These are phyloP conservation scores for Periophthalmus magnuspinnatus DNA, from an alignment of 2,797 vertebrate genomes.

Conservation along the genomic window DNA sequence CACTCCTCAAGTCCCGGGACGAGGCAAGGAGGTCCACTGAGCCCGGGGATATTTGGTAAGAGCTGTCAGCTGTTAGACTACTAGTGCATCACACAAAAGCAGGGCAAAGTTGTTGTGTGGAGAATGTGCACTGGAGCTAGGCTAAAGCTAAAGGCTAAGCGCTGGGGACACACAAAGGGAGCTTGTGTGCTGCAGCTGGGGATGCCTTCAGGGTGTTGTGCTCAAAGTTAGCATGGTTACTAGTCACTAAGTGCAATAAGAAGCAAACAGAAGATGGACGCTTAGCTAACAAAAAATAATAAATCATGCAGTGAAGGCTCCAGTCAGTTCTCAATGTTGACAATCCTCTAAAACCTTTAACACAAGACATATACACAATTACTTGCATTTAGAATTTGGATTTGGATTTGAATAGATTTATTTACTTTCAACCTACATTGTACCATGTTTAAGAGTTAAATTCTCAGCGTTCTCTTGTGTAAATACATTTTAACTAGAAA, in stretches of 20 bases:
- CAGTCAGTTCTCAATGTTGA: background rate
- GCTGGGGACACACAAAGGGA: conserved; percentile 78
- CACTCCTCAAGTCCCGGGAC: conserved; percentile 43
- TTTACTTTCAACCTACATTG: background rate
- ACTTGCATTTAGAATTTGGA: background rate
- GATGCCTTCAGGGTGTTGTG: conserved; percentile 47
- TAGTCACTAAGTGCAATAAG: background rate
- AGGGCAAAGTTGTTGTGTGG: conserved; percentile 70
- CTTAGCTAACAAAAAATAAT: background rate
- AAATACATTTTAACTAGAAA: background rate
- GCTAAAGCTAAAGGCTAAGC: conserved; percentile 69
- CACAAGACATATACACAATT: background rate
- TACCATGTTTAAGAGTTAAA: background rate
- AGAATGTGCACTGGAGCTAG: conserved; percentile 57
- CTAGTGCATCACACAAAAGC: conserved; percentile 64
- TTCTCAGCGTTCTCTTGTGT: background rate
- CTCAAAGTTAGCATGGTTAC: conserved; percentile 59
- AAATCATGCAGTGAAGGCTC: background rate
- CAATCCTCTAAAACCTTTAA: background rate
- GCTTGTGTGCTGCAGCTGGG: conserved; percentile 75
- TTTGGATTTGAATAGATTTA: background rate
- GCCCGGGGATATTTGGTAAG: conserved; percentile 68
- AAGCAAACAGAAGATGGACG: background rate
- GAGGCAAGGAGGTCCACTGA: conserved; percentile 32
- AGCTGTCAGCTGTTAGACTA: conserved; percentile 57